Evolutionary conservation across 2,888 invertebrate genomes (phyloP).

Genomic region (Troides helena): DNA sequence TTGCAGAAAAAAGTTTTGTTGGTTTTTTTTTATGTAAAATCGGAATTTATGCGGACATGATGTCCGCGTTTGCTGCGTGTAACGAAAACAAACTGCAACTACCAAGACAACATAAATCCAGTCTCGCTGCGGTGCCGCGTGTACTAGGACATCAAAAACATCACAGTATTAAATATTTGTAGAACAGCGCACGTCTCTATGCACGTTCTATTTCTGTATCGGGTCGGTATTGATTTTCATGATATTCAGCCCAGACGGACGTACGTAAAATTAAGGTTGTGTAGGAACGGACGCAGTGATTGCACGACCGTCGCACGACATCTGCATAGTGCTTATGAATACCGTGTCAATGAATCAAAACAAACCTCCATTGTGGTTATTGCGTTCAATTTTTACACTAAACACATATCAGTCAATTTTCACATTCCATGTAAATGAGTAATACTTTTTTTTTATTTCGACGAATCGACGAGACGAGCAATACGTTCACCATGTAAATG

Average conservation of each 20-base stretch:
- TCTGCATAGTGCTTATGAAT: constrained; percentile 18
- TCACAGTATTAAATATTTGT: not conserved
- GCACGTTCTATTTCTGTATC: constrained; percentile 1
- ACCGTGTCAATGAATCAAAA: constrained; percentile 27
- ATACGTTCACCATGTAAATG: no score
- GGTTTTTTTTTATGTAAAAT: no score
- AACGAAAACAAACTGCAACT: no score
- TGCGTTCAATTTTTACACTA: constrained; percentile 15
- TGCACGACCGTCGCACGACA: not conserved
- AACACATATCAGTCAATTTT: not conserved
- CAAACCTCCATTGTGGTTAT: constrained; percentile 9
- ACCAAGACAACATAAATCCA: no score
- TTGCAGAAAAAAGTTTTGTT: no score
- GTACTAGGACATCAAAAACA: no score
- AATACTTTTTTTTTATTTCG: no score
- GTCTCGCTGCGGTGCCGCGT: no score
- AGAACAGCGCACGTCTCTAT: not conserved
- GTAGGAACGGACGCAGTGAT: not conserved
- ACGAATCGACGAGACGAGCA: no score
- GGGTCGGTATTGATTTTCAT: constrained; percentile 3
- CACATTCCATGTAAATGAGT: no score
- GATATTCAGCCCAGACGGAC: constrained; percentile 1
- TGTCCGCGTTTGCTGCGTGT: no score
- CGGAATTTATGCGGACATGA: no score
- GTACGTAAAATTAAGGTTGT: constrained; percentile 3